Base-by-base conservation (phyloP, 2,888 invertebrate genomes). In the Drosophila vallismaia region DNA sequence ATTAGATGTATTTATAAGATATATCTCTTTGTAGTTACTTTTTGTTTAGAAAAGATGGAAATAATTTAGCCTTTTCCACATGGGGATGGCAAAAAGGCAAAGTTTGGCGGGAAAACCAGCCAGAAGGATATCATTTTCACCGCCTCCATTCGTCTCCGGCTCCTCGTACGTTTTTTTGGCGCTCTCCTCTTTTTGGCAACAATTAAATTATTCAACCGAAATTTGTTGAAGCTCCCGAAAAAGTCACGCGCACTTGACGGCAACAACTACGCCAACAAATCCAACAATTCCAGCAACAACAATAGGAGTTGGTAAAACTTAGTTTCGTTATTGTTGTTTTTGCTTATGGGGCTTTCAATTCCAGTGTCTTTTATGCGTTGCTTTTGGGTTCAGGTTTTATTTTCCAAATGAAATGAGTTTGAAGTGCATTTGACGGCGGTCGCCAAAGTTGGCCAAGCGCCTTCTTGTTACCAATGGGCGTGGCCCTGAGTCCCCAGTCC, bases 381-480 rank as follows among this genome's bases (percentile, higher is more conserved):
- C 60, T 48, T 64, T 69, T 55, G 26, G 64, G 54, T 78, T 79
- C 88, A 79, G 84, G 86, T 83, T 85, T 84, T 88, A 87, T 88
- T 84, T 84, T 88, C 89, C 89, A 75, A 88, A 88, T 85, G 84
- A 85, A 85, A 88, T 86, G 89, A 88, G 86, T 88, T 85, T 85
- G 75, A 85, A 85, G 84, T 85, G 84, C 88, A 84, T 88, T 88
- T 82, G 84, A 69, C 74, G 79, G 86, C 70, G 68, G 55, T 69
- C 72, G 46, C 57, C 66, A 74, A 68, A 66, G 71, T 62, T 75
- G 70, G 49, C 33, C 46, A 29, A 46, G 53, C 49, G 55, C 54
- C 59, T 59, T 66, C 26, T 59, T 52, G 26, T 67, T 33, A 46
- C 40, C 40, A 74, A 72, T 79, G 83, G 89, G 88, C 76, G 83